phyloP scores from a whole-genome alignment of 2,113 vertebrate species.

The Ptilonorhynchus violaceus region DNA sequence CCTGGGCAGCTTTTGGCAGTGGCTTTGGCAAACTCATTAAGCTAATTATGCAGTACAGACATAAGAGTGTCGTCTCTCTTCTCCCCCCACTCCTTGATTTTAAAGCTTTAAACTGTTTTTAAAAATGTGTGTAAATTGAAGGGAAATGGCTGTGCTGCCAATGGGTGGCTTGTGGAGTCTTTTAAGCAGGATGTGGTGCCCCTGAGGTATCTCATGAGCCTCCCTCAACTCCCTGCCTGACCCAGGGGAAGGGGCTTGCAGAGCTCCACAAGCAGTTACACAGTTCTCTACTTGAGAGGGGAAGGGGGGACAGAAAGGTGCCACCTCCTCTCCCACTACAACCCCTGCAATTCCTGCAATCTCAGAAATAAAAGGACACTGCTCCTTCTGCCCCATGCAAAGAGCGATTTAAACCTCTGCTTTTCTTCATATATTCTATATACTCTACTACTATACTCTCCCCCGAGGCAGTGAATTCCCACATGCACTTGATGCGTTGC shows the following conservation, averaged over 20 bases:
- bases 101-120: slow-evolving; percentile 68
- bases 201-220: neutral
- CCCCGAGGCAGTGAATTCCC: neutral
- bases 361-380: neutral
- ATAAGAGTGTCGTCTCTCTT: slow-evolving; percentile 63
- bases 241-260: slow-evolving; percentile 12
- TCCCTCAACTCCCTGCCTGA: slow-evolving; percentile 23
- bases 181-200: slow-evolving; percentile 51
- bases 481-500: neutral
- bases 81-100: slow-evolving; percentile 39
- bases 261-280: neutral
- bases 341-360: neutral
- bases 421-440: neutral
- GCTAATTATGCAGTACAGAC: slow-evolving; percentile 82
- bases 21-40: slow-evolving; percentile 80
- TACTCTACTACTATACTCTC: neutral
- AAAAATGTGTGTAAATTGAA: slow-evolving; percentile 49
- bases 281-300: neutral
- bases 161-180: neutral
- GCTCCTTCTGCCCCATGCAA: neutral
- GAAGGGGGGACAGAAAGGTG: neutral
- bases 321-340: neutral
- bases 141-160: slow-evolving; percentile 49
- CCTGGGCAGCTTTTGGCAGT: slow-evolving; percentile 83
- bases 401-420: neutral